Percentiles rank a stretch among this genome's conserved stretches.
Evolutionary conservation across 2,113 vertebrate species (phyloP).

Genomic region (Dasyurus viverrinus): DNA sequence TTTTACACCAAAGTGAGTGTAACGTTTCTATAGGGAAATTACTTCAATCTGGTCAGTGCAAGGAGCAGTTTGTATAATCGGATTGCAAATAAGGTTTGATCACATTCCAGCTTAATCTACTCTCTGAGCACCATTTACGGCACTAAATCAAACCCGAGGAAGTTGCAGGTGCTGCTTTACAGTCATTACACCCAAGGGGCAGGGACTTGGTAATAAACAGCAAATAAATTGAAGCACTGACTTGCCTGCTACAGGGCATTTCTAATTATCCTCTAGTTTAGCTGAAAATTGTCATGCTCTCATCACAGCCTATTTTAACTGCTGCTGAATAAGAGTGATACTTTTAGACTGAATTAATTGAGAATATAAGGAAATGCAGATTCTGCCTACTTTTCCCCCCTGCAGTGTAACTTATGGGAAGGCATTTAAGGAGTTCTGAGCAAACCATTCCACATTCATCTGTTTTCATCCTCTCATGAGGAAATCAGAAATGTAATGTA

Average conservation of each 20-base stretch:
- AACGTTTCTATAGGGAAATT: slow-evolving; percentile 94
- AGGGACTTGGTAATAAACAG: slow-evolving; percentile 94
- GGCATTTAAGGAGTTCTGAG: slow-evolving; percentile 64
- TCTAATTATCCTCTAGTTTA: slow-evolving; percentile 96
- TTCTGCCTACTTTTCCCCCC: not conserved
- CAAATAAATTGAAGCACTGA: slow-evolving; percentile 96
- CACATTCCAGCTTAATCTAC: slow-evolving; percentile 97
- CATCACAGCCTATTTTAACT: slow-evolving; percentile 85
- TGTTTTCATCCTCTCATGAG: slow-evolving; percentile 79
- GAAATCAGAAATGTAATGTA: slow-evolving; percentile 83
- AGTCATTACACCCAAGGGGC: slow-evolving; percentile 94
- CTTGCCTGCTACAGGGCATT: slow-evolving; percentile 95
- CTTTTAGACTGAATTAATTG: slow-evolving; percentile 86
- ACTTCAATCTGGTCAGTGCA: slow-evolving; percentile 93
- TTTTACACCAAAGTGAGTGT: slow-evolving; percentile 92
- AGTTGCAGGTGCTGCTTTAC: slow-evolving; percentile 92
- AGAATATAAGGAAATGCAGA: slow-evolving; percentile 77
- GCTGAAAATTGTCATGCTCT: slow-evolving; percentile 88
- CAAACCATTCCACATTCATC: slow-evolving; percentile 38
- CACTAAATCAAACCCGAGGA: slow-evolving; percentile 93
- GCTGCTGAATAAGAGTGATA: slow-evolving; percentile 84
- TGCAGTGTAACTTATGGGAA: slow-evolving; percentile 48
- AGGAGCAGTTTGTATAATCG: slow-evolving; percentile 96
- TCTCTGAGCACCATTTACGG: slow-evolving; percentile 91
- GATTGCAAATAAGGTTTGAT: slow-evolving; percentile 99